A percentile compares a stretch with the other conserved stretches of the same genome.
Conservation (phyloP, 2,113 vertebrate species). For the Odontophorus gujanensis region DNA sequence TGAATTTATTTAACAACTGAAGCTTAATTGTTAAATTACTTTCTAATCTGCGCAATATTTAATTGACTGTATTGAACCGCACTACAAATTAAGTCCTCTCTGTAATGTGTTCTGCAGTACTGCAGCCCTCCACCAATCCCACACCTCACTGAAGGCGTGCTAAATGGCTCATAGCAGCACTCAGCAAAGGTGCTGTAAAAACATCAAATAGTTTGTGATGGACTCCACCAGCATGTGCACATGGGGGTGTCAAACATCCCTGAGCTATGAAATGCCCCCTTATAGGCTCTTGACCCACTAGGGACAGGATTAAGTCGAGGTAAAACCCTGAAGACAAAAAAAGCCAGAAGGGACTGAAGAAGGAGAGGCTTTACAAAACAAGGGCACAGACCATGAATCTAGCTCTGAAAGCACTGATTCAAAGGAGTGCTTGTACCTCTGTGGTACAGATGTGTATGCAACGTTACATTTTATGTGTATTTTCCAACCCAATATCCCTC, state of each 20-base stretch:
- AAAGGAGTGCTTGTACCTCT: background rate
- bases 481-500: slow-evolving; percentile 1
- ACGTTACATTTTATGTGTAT: background rate
- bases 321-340: background rate
- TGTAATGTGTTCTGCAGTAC: slow-evolving; percentile 74
- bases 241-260: background rate
- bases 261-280: background rate
- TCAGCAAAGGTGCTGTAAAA: slow-evolving; percentile 42
- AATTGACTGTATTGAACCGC: slow-evolving; percentile 79
- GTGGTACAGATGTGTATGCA: background rate
- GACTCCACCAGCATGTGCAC: background rate
- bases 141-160: slow-evolving; percentile 74
- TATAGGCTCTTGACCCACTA: background rate
- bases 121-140: slow-evolving; percentile 76
- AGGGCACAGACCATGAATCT: accelerated
- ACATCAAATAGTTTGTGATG: background rate
- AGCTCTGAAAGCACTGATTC: background rate
- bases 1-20: slow-evolving; percentile 65
- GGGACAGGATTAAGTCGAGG: background rate
- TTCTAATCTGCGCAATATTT: slow-evolving; percentile 78
- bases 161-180: slow-evolving; percentile 66
- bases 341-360: no score
- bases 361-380: background rate
- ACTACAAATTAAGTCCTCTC: slow-evolving; percentile 78
- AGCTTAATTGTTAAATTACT: slow-evolving; percentile 75